A percentile compares a stretch with the other conserved stretches of the same genome.
These are phyloP conservation scores for Patiria pectinifera DNA, from an alignment of 53 echinoderm and acorn worm species.

Conservation along the genomic window DNA sequence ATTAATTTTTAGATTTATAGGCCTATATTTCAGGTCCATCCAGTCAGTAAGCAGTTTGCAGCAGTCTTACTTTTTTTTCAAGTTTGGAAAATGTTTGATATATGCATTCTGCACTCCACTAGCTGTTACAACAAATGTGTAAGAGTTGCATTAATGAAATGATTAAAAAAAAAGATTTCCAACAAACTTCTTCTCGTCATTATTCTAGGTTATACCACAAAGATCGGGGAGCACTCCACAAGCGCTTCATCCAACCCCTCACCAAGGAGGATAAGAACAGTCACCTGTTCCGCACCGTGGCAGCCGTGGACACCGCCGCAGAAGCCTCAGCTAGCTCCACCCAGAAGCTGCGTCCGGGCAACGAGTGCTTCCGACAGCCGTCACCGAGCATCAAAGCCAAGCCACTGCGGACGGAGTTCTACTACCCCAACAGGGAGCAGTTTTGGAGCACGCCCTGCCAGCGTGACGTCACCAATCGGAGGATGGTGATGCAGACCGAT, in stretches of 20 bases:
- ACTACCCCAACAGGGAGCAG: slow-evolving; percentile 93
- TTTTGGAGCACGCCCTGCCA: slow-evolving; percentile 76
- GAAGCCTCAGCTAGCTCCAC: slow-evolving; percentile 10
- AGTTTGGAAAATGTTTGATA: too few relatives aligned
- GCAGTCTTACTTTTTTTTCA: too few relatives aligned
- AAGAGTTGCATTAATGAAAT: too few relatives aligned
- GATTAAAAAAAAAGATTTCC: not conserved
- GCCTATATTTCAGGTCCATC: too few relatives aligned
- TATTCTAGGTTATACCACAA: slow-evolving; percentile 86
- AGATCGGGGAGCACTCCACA: slow-evolving; percentile 76
- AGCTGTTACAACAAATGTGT: too few relatives aligned
- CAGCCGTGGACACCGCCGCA: slow-evolving; percentile 45
- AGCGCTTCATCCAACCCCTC: slow-evolving; percentile 79
- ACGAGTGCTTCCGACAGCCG: slow-evolving; percentile 84
- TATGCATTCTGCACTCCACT: too few relatives aligned
- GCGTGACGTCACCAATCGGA: slow-evolving; percentile 73
- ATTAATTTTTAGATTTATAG: too few relatives aligned
- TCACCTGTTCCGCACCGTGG: slow-evolving; percentile 80
- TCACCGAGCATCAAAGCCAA: slow-evolving; percentile 88
- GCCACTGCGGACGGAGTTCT: slow-evolving; percentile 86
- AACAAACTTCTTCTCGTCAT: not conserved
- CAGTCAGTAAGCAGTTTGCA: too few relatives aligned
- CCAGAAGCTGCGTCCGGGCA: slow-evolving; percentile 79
- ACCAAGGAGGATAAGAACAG: slow-evolving; percentile 74
- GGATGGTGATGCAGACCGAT: slow-evolving; percentile 40